phyloP scores from a whole-genome alignment of 2,888 invertebrate species.

The Herminia tarsipennalis region DNA sequence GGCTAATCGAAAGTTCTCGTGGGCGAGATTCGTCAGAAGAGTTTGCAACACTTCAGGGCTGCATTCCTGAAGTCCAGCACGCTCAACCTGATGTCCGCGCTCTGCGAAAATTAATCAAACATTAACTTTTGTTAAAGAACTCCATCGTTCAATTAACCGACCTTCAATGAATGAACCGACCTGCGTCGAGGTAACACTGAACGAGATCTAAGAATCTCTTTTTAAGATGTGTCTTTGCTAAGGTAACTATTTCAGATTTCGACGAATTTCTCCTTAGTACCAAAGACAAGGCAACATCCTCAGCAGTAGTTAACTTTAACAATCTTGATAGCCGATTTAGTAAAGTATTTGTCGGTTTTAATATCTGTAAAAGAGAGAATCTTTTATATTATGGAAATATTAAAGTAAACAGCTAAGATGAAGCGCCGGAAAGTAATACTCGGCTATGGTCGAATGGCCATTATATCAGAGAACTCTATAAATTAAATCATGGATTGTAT shows the following conservation, averaged over 20 bases:
- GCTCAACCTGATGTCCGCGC: constrained; percentile 88
- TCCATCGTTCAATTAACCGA: neutral
- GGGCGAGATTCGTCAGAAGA: constrained; percentile 88
- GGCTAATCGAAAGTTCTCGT: constrained; percentile 88
- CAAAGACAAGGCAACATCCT: constrained; percentile 96
- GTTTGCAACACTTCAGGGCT: constrained; percentile 95
- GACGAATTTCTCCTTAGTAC: constrained; percentile 92
- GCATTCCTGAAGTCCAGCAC: constrained; percentile 95
- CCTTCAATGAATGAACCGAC: constrained; percentile 64
- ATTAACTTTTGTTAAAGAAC: constrained; percentile 8
- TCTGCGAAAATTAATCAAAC: constrained; percentile 67
- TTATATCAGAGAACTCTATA: constrained; percentile 9
- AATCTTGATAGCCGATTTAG: constrained; percentile 94
- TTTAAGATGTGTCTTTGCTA: constrained; percentile 92
- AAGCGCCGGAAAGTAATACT: constrained; percentile 24
- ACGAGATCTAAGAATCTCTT: constrained; percentile 94
- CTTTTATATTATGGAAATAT: constrained; percentile 25
- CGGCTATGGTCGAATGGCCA: constrained; percentile 22
- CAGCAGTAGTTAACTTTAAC: constrained; percentile 93
- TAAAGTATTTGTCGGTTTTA: constrained; percentile 92
- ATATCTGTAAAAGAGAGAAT: constrained; percentile 85
- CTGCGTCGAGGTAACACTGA: constrained; percentile 94
- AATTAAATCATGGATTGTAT: constrained; percentile 19
- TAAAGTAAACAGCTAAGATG: constrained; percentile 12
- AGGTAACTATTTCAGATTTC: constrained; percentile 89